Evolutionary conservation across 2,113 vertebrate genomes (phyloP), one percentile per base, ranked within the genome.

Genomic region (Platycercus adscitus): DNA sequence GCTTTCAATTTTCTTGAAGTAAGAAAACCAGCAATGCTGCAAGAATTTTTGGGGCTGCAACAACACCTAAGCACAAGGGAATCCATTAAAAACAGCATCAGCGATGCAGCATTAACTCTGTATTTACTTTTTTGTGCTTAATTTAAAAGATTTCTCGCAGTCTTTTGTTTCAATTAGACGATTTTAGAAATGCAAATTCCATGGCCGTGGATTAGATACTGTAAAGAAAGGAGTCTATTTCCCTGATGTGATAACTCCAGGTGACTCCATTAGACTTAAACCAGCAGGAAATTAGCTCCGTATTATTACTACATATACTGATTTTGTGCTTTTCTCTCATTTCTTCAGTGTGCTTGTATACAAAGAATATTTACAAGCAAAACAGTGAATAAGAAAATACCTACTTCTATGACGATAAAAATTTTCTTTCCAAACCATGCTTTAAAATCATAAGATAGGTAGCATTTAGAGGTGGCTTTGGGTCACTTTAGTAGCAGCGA

Each of bases 1-100:
- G 89, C 49, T 85, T 94, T 95, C 50, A 76, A 16, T 89, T 87
- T 75, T 80, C 78, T 63, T 61, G 68, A 81, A 70, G 53, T 86
- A 44, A 56, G 66, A 78, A 88, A 91, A 77, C 21, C 0, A 0
- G 44, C 37, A 72, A 10, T 37, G 39, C 41, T 7, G 5, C 56
- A 84, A 72, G 80, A 95, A 72, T 70, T 84, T 76, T 56, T 52
- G 37, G 23, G 69, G 52, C 82, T 88, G 69, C 84, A 86, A 69
- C 25, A 84, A 25, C 56, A 69, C 52, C 47, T 61, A 65, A 31
- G 44, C 72, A 81, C 69, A 43, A 17, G 76, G 41, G 73, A 90
- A 68, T 68, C 39, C 43, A 61, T 26, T 60, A 79, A 84, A 52
- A 78, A 20, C 17, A 23, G 26, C 37, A 76, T 56, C 28, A 76